Percentiles rank a stretch among this genome's conserved stretches.
Conservation (phyloP, 2,888 invertebrate species). For the Pterobdella sp. region DNA sequence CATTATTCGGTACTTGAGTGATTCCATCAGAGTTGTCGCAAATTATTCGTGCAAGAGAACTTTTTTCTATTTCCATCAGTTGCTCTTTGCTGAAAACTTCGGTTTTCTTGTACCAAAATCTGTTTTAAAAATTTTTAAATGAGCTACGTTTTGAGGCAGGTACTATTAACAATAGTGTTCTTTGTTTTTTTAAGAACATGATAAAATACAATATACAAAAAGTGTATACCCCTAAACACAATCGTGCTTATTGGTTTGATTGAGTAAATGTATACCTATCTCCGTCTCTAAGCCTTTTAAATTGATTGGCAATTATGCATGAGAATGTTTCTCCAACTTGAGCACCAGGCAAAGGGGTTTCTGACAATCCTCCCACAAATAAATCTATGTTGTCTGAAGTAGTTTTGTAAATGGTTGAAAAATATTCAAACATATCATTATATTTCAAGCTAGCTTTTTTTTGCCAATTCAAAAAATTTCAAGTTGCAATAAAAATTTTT, state of each 20-base stretch:
- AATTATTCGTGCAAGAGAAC: slow-evolving; percentile 72
- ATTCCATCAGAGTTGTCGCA: slow-evolving; percentile 92
- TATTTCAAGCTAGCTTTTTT: no score
- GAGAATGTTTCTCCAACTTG: slow-evolving; percentile 87
- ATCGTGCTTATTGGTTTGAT: no score
- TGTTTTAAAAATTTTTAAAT: no score
- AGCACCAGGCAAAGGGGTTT: slow-evolving; percentile 73
- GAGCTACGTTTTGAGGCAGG: no score
- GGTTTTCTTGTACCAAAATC: slow-evolving; percentile 89
- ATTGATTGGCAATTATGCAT: slow-evolving; percentile 88
- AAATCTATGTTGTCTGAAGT: slow-evolving; percentile 74
- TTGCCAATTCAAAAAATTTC: no score
- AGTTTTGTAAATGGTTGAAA: no score
- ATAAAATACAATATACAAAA: no score
- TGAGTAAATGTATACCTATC: slow-evolving; percentile 58
- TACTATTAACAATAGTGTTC: no score
- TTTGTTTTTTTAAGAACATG: no score
- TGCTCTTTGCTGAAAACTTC: slow-evolving; percentile 76
- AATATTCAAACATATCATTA: no score
- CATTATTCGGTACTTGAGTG: slow-evolving; percentile 64
- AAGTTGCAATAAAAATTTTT: no score
- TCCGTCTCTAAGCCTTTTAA: slow-evolving; percentile 75
- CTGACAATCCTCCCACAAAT: slow-evolving; percentile 90
- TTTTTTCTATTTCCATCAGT: slow-evolving; percentile 72
- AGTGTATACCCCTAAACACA: no score